phyloP scores from a whole-genome alignment of 2,888 invertebrate genomes.

The Hybos culiciformis region DNA sequence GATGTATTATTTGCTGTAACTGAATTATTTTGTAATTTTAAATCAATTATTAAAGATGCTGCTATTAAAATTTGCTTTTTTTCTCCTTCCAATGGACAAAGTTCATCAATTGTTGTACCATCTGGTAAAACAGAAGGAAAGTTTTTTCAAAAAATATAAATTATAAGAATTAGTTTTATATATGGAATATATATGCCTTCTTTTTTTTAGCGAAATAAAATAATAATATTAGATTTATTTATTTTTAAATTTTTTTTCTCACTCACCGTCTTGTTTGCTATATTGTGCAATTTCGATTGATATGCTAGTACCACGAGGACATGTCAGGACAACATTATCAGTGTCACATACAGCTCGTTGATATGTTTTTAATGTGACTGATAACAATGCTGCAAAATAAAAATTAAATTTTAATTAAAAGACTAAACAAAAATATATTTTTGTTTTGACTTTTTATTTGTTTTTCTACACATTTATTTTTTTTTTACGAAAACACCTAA shows the following conservation, averaged over 20 bases:
- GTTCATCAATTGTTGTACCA: conserved; percentile 31
- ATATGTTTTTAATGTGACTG: conserved; percentile 81
- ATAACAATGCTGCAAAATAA: conserved; percentile 86
- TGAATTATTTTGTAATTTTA: not conserved
- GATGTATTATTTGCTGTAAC: not conserved
- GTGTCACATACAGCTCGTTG: conserved; percentile 87
- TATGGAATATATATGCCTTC: no score
- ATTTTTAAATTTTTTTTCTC: no score
- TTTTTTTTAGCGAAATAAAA: no score
- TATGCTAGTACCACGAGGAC: conserved; percentile 84
- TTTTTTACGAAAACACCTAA: no score
- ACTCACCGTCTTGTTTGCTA: conserved; percentile 20
- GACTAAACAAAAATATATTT: no score
- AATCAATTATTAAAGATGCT: no score
- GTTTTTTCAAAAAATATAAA: not conserved
- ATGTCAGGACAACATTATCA: conserved; percentile 71
- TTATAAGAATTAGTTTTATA: no score
- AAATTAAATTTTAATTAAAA: no score
- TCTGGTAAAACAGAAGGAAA: conserved; percentile 18
- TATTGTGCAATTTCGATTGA: conserved; percentile 82
- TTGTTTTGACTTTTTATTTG: no score
- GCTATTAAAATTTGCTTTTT: conserved; percentile 11
- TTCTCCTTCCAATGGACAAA: conserved; percentile 23
- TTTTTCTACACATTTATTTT: no score
- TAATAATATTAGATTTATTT: no score